Percentiles rank a stretch among this genome's conserved stretches.
Conservation (phyloP, 2,797 vertebrate species). For the Melanotaenia boesemani region DNA sequence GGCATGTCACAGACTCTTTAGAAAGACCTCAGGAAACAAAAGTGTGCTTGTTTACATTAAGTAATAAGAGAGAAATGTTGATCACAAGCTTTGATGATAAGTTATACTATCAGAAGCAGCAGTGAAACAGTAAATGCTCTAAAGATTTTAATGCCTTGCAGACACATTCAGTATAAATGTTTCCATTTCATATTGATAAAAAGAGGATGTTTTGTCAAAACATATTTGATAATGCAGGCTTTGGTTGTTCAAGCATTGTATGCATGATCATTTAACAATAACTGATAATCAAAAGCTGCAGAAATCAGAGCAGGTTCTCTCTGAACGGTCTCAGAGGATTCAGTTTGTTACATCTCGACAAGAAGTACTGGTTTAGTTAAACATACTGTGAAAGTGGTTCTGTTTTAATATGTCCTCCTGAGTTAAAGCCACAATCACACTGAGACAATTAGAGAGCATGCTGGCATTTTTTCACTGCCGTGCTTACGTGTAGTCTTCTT, state of each 20-base stretch:
- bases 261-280: slow-evolving; percentile 1
- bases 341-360: slow-evolving; percentile 6
- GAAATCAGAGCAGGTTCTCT: slow-evolving; percentile 12
- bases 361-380: slow-evolving; percentile 23
- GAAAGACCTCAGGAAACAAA: not conserved
- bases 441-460: slow-evolving; percentile 58
- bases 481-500: slow-evolving; percentile 34
- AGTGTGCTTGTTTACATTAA: not conserved
- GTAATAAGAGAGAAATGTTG: not conserved
- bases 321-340: slow-evolving; percentile 14
- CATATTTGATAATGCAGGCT: slow-evolving; percentile 10
- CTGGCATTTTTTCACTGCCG: slow-evolving; percentile 37
- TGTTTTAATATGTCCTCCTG: slow-evolving; percentile 53
- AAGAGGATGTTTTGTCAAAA: not conserved
- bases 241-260: not conserved
- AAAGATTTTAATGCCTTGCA: not conserved
- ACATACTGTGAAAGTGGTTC: slow-evolving; percentile 34
- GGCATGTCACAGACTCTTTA: not conserved
- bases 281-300: slow-evolving; percentile 18
- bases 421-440: slow-evolving; percentile 63
- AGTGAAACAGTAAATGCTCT: slow-evolving; percentile 1
- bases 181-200: slow-evolving; percentile 4
- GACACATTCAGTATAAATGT: slow-evolving; percentile 7
- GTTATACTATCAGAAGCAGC: not conserved
- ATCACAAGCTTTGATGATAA: slow-evolving; percentile 5